Evolutionary conservation across 2,888 invertebrate species (phyloP), one percentile per base, ranked within the genome.

Genomic region (Celastrina argiolus): DNA sequence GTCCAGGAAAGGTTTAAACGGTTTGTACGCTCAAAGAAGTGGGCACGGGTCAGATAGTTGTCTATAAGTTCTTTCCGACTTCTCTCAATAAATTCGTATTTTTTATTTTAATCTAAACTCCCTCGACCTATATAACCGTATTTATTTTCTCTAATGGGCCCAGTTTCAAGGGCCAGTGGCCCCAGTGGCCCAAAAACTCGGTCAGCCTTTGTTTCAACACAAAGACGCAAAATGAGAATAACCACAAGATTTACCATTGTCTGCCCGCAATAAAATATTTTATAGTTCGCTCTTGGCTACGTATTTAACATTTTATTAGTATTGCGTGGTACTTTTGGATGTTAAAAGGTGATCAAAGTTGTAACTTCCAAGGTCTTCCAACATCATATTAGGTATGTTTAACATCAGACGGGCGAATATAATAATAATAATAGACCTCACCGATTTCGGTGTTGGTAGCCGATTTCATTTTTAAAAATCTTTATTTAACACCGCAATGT

Each of bases 121-220:
- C 31, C 7, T 31, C 10, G 18, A 16, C 51, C 22, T 2, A 31
- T 31, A 7, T 31, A 31, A 5, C 28, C 28, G 28, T 8, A 2
- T 51, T 51, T 51, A 22, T 51, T 51, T 51, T 26, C 22, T 22
- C 12, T 39, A 10, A 39, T 22, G 14, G 36, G 4, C 16, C 26
- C 34, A 12, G 34, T 59, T 36, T 36, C 5, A 31, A 59, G 61
- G 61, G 61, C 39, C 6, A 31, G 28, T 56, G n/a, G 5, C n/a
- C n/a, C n/a, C n/a, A n/a, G n/a, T n/a, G n/a, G n/a, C 16, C 59
- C 10, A 59, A 59, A 39, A 61, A 26, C 36, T 61, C 61, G 61
- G 61, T 61, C 61, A 61, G 59, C 18, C 34, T 36, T 59, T 59
- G 39, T 61, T 61, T 36, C 61, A 18, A 61, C 36, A 61, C 61